A percentile compares a stretch with the other conserved stretches of the same genome.
Conservation (phyloP, 2,113 vertebrate genomes). For the Pteruthius melanotis region DNA sequence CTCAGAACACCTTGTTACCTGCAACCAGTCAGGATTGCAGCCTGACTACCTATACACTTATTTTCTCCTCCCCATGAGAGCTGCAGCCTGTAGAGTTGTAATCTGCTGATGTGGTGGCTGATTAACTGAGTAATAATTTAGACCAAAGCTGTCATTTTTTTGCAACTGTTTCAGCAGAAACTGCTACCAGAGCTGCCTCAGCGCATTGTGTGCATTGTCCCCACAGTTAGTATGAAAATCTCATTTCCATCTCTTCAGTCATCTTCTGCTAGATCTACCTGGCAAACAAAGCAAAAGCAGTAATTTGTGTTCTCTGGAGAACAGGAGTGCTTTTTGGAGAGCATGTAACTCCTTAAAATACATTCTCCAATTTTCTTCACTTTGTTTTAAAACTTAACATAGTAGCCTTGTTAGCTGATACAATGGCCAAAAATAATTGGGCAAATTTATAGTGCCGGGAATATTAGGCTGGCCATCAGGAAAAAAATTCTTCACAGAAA, state of each 20-base stretch:
- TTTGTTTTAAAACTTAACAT: accelerated
- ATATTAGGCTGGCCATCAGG: background rate
- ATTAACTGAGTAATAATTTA: background rate
- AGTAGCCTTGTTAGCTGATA: background rate
- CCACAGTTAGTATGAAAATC: background rate
- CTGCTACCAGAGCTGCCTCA: background rate
- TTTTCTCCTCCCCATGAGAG: background rate
- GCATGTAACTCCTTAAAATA: background rate
- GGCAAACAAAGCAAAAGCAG: background rate
- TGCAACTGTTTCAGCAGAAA: background rate
- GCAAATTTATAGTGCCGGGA: background rate
- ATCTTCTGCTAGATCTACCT: background rate
- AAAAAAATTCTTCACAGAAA: background rate
- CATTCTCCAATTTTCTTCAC: background rate
- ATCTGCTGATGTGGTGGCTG: background rate
- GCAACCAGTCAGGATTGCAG: background rate
- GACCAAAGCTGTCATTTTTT: background rate
- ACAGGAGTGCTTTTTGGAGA: background rate
- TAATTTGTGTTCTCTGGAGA: background rate
- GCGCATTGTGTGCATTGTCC: accelerated
- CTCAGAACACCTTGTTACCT: background rate
- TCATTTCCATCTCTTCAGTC: background rate
- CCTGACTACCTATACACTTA: background rate
- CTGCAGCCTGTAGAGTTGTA: background rate
- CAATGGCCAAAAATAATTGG: background rate